Percentiles rank a stretch among this genome's conserved stretches.
phyloP scores from a whole-genome alignment of 1,140 invertebrate genomes.

The Hyles euphorbiae region DNA sequence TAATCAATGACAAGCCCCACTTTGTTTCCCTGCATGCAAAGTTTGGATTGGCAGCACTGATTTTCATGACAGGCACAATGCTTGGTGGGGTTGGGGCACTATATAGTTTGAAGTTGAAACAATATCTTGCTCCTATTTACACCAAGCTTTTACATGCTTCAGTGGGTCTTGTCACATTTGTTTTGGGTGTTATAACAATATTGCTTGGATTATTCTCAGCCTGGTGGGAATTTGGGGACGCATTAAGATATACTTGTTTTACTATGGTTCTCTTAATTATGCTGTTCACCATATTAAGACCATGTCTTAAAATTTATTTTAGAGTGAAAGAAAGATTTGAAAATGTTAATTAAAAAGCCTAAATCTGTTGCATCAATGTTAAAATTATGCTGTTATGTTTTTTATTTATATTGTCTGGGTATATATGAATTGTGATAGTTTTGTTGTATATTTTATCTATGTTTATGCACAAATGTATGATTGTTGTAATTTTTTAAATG shows the following conservation, averaged over 20 bases:
- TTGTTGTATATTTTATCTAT: no score
- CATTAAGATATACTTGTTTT: conserved; percentile 45
- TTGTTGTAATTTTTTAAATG: no score
- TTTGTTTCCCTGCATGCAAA: conserved; percentile 62
- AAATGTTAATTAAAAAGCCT: conserved; percentile 29
- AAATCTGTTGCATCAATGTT: no score
- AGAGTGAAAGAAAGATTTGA: conserved; percentile 65
- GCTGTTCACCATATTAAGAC: conserved; percentile 62
- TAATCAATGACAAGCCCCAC: conserved; percentile 47
- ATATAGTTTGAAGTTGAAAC: conserved; percentile 65
- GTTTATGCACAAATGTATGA: no score
- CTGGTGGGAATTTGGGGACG: conserved; percentile 62
- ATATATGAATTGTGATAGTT: no score
- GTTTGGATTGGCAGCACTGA: conserved; percentile 62
- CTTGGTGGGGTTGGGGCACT: conserved; percentile 59
- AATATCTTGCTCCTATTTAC: conserved; percentile 64
- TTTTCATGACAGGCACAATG: conserved; percentile 57
- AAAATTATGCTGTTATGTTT: no score
- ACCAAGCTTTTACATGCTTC: conserved; percentile 65
- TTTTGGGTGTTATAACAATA: conserved; percentile 58
- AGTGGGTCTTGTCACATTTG: conserved; percentile 60
- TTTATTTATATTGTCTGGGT: no score
- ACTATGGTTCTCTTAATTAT: conserved; percentile 50
- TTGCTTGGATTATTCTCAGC: conserved; percentile 51
- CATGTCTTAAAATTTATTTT: conserved; percentile 65